Evolutionary conservation across 1,140 invertebrate species (phyloP).

Genomic region (Lucilia sericata): DNA sequence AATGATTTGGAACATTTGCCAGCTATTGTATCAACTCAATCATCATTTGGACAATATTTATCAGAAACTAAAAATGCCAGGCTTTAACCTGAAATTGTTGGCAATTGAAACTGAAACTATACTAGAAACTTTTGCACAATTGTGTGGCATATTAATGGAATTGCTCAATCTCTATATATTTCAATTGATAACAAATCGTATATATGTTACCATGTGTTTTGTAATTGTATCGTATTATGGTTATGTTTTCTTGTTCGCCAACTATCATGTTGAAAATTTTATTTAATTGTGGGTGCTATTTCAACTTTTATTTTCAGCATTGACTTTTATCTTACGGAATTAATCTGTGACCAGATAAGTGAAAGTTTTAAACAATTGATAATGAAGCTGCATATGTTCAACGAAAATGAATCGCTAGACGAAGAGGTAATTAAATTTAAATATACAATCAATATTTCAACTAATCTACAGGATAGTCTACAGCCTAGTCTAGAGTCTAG

Average conservation of each 20-base stretch:
- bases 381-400: neutral
- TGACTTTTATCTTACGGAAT: neutral
- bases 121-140: neutral
- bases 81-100: too few species aligned
- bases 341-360: neutral
- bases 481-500: too few species aligned
- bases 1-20: too few species aligned
- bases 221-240: neutral
- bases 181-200: neutral
- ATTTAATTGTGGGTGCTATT: neutral
- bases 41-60: too few species aligned
- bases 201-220: neutral
- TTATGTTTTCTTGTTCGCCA: neutral
- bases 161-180: neutral
- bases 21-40: too few species aligned
- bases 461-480: too few species aligned
- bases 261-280: neutral
- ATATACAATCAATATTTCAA: too few species aligned
- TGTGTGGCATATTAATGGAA: neutral
- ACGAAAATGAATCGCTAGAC: neutral
- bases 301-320: neutral
- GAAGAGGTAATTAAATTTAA: too few species aligned
- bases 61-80: too few species aligned
- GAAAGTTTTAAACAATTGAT: neutral
- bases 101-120: neutral